Percentiles rank a stretch among this genome's conserved stretches.
phyloP scores from a whole-genome alignment of 2,888 invertebrate species.

The Esperia sulphurella region DNA sequence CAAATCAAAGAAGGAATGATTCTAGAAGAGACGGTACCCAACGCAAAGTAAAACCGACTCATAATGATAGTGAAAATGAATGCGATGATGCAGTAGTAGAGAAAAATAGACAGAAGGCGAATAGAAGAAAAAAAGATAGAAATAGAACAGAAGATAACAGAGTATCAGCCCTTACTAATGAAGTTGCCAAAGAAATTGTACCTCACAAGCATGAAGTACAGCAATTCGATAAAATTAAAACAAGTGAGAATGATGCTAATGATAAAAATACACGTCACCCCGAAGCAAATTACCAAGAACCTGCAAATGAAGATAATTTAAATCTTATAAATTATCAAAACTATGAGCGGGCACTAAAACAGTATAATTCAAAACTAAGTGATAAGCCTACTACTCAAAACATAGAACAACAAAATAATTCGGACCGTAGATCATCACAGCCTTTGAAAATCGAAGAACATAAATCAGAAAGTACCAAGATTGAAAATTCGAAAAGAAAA shows the following conservation, averaged over 20 bases:
- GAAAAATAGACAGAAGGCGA: conserved; percentile 6
- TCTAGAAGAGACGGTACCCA: neutral
- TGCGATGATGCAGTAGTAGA: conserved; percentile 9
- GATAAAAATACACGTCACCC: neutral
- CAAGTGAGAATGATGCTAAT: neutral
- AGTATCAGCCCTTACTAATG: neutral
- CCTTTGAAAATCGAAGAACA: neutral
- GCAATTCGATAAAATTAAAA: neutral
- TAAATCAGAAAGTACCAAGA: neutral
- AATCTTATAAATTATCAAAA: neutral
- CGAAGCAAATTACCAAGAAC: neutral
- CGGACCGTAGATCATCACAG: neutral
- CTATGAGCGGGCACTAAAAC: neutral
- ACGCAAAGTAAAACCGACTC: neutral
- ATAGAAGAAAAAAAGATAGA: neutral
- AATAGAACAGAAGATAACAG: conserved; percentile 1
- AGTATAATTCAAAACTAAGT: neutral
- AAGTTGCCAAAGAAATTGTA: neutral
- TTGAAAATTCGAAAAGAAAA: conserved; percentile 7
- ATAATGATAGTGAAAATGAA: neutral
- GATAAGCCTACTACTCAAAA: neutral
- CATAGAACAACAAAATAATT: neutral
- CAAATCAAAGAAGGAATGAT: neutral
- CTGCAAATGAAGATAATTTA: neutral
- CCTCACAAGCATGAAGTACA: neutral